Evolutionary conservation across 2,113 vertebrate genomes (phyloP).

Genomic region (Tauraco erythrolophus): DNA sequence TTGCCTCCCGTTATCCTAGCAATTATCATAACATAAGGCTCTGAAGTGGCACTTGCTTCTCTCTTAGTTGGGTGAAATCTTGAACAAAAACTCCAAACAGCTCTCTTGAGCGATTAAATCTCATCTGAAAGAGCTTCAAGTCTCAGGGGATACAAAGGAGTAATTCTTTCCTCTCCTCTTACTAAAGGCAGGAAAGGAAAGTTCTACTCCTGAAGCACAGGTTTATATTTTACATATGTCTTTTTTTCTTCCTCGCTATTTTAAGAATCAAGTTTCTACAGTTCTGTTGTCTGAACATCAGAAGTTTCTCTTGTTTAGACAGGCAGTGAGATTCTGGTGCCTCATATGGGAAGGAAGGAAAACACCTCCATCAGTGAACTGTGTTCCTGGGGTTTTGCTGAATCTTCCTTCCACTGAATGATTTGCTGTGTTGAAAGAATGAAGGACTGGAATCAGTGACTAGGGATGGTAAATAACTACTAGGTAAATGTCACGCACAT

Average conservation of each 20-base stretch:
- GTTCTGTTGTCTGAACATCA: not conserved
- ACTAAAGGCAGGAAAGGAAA: not conserved
- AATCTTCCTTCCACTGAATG: not conserved
- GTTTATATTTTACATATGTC: not conserved
- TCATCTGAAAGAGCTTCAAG: not conserved
- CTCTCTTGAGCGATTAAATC: not conserved
- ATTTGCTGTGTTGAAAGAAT: not conserved
- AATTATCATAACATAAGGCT: not conserved
- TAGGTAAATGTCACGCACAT: not conserved
- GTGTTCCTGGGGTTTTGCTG: not conserved
- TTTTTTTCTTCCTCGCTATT: not conserved
- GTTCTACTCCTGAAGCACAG: not conserved
- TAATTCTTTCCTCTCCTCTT: not conserved
- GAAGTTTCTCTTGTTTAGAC: not conserved
- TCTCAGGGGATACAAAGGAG: not conserved
- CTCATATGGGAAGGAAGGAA: not conserved
- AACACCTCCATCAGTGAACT: not conserved
- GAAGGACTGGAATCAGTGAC: not conserved
- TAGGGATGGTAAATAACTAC: not conserved
- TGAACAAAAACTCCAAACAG: conserved; percentile 31
- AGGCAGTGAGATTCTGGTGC: not conserved
- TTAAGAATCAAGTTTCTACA: not conserved
- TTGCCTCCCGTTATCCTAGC: not conserved
- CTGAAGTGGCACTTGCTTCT: conserved; percentile 16
- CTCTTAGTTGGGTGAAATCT: not conserved